Base-by-base conservation (phyloP, 2,797 vertebrate species). In the Ptychobarbus kaznakovi region DNA sequence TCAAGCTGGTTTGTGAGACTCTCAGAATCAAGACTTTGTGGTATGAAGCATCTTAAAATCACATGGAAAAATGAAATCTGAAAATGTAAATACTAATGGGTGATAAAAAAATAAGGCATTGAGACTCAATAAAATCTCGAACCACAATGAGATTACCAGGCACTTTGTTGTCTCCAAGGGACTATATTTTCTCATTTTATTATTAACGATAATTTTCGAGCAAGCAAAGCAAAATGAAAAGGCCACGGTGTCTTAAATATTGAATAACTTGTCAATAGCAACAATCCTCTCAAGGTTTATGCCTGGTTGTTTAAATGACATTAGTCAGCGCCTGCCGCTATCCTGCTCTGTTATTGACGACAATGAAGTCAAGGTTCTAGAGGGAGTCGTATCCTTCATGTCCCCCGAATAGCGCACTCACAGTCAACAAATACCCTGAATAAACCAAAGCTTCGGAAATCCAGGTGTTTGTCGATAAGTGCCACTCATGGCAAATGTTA, bases 401-500 rank as follows among this genome's bases (percentile, higher is more conserved):
- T 82, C 18, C 51, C 44, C 73, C 7, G 72, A 58, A 83, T 49
- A 80, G 80, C 16, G 28, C 46, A 46, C 80, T 69, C 13, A n/a
- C 38, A 38, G 72, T 83, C 76, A 32, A 89, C 87, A 89, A 90
- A 90, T 75, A 85, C 79, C 82, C 84, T 83, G 53, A 87, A 86
- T 88, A 89, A 90, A 89, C 80, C 80, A 42, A 76, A 88, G 89
- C 88, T 88, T 85, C 38, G 85, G 44, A 83, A 79, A 91, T 86
- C 73, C 88, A 87, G 86, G 88, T 87, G 88, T 91, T 85, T 89
- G 81, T 90, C 86, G 80, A 83, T 91, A 85, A 90, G 86, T 90
- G 78, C 88, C 78, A 82, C 53, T 92, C 87, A 90, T 88, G 77
- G 89, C 88, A 91, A 92, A 92, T 87, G 88, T 91, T 89, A 90